These are phyloP conservation scores for Amitus sp. DNA, from an alignment of 2,888 invertebrate genomes.

Conservation along the genomic window DNA sequence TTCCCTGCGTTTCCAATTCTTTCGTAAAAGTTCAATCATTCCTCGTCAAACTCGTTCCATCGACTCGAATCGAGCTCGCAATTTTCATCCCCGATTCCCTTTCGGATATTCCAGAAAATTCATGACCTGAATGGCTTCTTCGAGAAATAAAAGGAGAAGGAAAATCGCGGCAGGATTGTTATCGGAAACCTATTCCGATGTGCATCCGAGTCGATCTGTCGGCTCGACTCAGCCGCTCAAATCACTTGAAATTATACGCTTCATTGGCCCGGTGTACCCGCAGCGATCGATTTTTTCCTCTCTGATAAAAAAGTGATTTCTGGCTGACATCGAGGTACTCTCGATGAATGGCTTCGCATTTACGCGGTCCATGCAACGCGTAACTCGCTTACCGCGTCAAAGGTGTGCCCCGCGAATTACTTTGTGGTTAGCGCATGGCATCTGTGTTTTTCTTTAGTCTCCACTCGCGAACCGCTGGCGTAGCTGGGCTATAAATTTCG, in stretches of 20 bases:
- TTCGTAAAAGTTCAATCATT: too few relatives aligned
- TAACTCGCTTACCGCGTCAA: not conserved
- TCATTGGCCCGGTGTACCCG: constrained; percentile 45
- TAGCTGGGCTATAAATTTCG: constrained; percentile 30
- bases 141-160: too few relatives aligned
- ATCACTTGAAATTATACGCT: constrained; percentile 50
- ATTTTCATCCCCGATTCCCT: too few relatives aligned
- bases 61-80: too few relatives aligned
- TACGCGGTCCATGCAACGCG: not conserved
- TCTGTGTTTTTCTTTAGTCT: constrained; percentile 26
- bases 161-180: not conserved
- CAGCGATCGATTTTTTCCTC: constrained; percentile 16
- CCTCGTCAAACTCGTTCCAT: too few relatives aligned
- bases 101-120: too few relatives aligned
- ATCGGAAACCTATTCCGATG: constrained; percentile 17
- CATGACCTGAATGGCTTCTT: too few relatives aligned
- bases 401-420: constrained; percentile 3
- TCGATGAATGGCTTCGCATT: not conserved
- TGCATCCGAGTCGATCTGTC: constrained; percentile 16
- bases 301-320: constrained; percentile 42
- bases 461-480: constrained; percentile 13
- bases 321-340: constrained; percentile 21
- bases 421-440: not conserved
- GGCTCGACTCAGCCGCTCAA: constrained; percentile 15
- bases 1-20: too few relatives aligned